Evolutionary conservation across 1,140 invertebrate genomes (phyloP), one percentile per base, ranked within the genome.

Genomic region (Homalodisca vitripennis): DNA sequence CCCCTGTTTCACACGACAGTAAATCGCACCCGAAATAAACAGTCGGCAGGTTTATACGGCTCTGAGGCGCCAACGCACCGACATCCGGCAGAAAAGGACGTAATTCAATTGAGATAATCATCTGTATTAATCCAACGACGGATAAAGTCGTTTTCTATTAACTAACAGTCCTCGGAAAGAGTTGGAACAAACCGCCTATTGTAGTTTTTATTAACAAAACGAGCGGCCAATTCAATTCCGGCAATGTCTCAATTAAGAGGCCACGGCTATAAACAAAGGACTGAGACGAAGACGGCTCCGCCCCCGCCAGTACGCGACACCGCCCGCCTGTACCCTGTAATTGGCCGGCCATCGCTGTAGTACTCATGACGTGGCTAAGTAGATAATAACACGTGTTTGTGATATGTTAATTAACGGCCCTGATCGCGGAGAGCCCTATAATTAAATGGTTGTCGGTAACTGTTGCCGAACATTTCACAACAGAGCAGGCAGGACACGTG

Each of bases 201-300:
- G 55, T 60, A 60, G 55, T 60, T 60, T 60, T 60, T 30, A 60
- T 60, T 60, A 60, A 60, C n/a, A 60, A 60, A 27, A 60, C 55
- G 55, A 60, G 24, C 55, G 55, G 22, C 26, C 55, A 10, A 60
- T 60, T 27, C 55, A 60, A 26, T 60, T 60, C 55, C 3, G 27
- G 3, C 29, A 22, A 30, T 60, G 55, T 60, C 55, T 60, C 55
- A 60, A 60, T 60, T 60, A 60, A 51, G n/a, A 12, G n/a, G 14
- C 48, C 6, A n/a, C n/a, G 48, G 48, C 48, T 22, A n/a, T 51
- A 51, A 51, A 51, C 48, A 51, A 51, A 3, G n/a, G 48, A 41
- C 34, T 22, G 48, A n/a, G 48, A 51, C 14, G 48, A 12, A 3
- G 14, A 22, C 3, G n/a, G 48, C 48, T 22, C 48, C 48, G 48